Percentiles rank a stretch among this genome's conserved stretches.
phyloP scores from a whole-genome alignment of 2,888 invertebrate species.

The Caradrina kadenii region DNA sequence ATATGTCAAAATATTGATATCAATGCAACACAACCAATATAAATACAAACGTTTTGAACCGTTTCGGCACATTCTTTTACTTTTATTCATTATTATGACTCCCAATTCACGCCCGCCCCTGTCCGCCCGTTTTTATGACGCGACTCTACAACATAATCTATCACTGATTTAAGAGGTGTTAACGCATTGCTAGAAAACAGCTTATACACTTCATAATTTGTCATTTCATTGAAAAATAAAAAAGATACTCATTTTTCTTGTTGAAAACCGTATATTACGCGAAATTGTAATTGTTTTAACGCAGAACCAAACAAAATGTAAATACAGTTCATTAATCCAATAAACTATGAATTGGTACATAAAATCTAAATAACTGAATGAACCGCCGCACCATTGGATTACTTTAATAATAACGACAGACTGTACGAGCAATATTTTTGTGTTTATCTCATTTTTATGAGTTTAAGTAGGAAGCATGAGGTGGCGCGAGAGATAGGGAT shows the following conservation, averaged over 20 bases:
- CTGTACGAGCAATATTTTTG: conserved; percentile 85
- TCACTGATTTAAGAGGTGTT: conserved; percentile 40
- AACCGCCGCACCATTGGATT: conserved; percentile 71
- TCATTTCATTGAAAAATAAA: not conserved
- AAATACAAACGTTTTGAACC: conserved; percentile 53
- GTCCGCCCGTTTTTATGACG: conserved; percentile 71
- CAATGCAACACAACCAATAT: conserved; percentile 22
- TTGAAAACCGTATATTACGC: not conserved
- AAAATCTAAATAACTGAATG: conserved; percentile 69
- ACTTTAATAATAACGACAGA: conserved; percentile 81
- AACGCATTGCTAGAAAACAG: conserved; percentile 4
- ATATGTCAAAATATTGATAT: conserved; percentile 25
- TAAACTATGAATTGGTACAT: conserved; percentile 61
- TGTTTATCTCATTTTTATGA: conserved; percentile 88
- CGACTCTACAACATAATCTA: conserved; percentile 56
- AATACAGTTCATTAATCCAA: conserved; percentile 56
- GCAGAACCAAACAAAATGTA: conserved; percentile 21
- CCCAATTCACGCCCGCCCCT: conserved; percentile 70
- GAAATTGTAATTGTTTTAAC: conserved; percentile 21
- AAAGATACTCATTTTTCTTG: not conserved
- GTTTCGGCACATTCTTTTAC: conserved; percentile 69
- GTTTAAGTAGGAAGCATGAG: conserved; percentile 87
- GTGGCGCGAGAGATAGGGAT: conserved; percentile 87
- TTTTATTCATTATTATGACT: conserved; percentile 77
- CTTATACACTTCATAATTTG: too few relatives aligned